These are phyloP conservation scores for Protobothrops flavoviridis DNA, from an alignment of 2,113 vertebrate genomes.

Conservation along the genomic window DNA sequence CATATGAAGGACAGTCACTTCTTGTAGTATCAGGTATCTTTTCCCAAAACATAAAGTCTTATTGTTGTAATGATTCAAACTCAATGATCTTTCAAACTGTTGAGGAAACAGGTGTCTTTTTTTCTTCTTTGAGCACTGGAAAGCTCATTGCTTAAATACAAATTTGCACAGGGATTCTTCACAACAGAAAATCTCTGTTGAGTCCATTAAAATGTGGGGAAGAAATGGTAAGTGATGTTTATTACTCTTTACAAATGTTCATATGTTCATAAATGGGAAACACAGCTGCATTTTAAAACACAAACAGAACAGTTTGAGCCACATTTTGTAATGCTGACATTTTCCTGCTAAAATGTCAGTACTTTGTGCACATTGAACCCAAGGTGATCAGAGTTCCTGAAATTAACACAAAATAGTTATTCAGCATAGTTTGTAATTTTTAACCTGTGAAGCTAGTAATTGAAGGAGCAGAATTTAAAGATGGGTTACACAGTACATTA, in stretches of 20 bases:
- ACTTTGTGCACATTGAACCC: neutral
- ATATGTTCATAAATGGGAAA: slow-evolving; percentile 31
- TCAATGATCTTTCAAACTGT: slow-evolving; percentile 42
- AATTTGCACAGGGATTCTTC: slow-evolving; percentile 8
- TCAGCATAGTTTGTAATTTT: neutral
- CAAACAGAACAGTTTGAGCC: neutral
- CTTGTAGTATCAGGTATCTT: neutral
- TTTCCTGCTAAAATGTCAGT: neutral
- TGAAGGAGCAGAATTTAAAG: neutral
- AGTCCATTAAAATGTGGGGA: neutral
- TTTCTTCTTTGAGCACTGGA: slow-evolving; percentile 7
- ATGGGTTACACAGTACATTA: neutral
- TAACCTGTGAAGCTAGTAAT: neutral
- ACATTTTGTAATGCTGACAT: rapidly evolving
- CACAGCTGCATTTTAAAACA: slow-evolving; percentile 54
- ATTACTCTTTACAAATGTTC: slow-evolving; percentile 11
- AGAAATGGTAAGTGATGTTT: neutral
- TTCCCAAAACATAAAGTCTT: slow-evolving; percentile 9
- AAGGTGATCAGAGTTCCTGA: neutral
- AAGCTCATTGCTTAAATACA: neutral
- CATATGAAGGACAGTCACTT: neutral
- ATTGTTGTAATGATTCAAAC: slow-evolving; percentile 24
- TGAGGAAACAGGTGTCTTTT: slow-evolving; percentile 35
- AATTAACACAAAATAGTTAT: neutral
- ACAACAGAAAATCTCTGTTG: slow-evolving; percentile 7